A percentile compares a stretch with the other conserved stretches of the same genome.
Conservation (phyloP, 2,888 invertebrate genomes). For the Drosophila villosipedis region DNA sequence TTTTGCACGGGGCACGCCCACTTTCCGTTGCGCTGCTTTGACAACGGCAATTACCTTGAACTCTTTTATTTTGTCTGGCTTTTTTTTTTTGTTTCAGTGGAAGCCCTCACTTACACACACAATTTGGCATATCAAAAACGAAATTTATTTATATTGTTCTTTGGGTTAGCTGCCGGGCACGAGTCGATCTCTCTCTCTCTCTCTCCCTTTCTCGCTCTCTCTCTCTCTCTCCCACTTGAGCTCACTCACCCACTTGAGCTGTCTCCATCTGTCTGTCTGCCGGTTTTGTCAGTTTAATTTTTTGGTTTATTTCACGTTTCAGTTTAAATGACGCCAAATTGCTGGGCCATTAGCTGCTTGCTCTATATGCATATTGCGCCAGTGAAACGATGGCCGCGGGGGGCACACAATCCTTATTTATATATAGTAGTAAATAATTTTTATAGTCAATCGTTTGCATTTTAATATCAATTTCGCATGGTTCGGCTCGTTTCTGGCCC, state of each 20-base stretch:
- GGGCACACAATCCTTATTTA: slow-evolving; percentile 44
- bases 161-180: slow-evolving; percentile 61
- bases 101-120: slow-evolving; percentile 35
- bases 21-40: slow-evolving; percentile 77
- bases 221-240: not conserved
- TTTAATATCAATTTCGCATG: slow-evolving; percentile 75
- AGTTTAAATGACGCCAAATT: slow-evolving; percentile 78
- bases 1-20: slow-evolving; percentile 73
- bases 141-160: slow-evolving; percentile 73
- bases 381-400: slow-evolving; percentile 32
- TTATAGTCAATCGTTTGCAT: slow-evolving; percentile 76
- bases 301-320: slow-evolving; percentile 72
- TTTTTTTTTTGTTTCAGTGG: slow-evolving; percentile 34
- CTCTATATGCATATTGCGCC: slow-evolving; percentile 60
- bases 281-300: slow-evolving; percentile 71
- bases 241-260: slow-evolving; percentile 3
- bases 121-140: slow-evolving; percentile 49
- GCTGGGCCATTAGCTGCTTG: slow-evolving; percentile 66
- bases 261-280: slow-evolving; percentile 26
- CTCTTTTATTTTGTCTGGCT: slow-evolving; percentile 53
- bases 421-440: slow-evolving; percentile 65
- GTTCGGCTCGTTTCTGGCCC: slow-evolving; percentile 12
- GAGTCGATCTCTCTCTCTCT: slow-evolving; percentile 34
- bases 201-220: not conserved
- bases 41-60: slow-evolving; percentile 81